These are phyloP conservation scores for Ctenicera cuprea DNA, from an alignment of 2,888 invertebrate genomes.

Conservation along the genomic window DNA sequence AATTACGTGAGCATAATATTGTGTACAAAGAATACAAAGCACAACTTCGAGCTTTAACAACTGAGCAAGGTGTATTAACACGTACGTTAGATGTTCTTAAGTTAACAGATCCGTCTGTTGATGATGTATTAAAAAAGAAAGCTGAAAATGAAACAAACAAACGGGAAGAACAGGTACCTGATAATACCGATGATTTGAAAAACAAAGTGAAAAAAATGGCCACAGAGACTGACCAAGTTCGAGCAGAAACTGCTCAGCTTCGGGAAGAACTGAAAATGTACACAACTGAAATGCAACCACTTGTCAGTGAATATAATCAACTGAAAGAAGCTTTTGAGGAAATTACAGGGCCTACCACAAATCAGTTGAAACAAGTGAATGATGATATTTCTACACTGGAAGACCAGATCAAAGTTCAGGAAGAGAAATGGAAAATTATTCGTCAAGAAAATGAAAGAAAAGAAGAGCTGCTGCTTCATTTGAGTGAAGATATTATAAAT, in stretches of 20 bases:
- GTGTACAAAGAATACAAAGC: conserved; percentile 87
- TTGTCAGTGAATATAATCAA: conserved; percentile 35
- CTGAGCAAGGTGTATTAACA: conserved; percentile 83
- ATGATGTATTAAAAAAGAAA: conserved; percentile 46
- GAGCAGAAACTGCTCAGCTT: conserved; percentile 54
- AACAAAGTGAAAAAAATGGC: conserved; percentile 54
- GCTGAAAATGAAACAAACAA: conserved; percentile 67
- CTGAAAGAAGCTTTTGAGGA: conserved; percentile 57
- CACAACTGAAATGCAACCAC: conserved; percentile 42
- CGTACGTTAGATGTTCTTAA: conserved; percentile 85
- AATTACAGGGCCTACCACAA: conserved; percentile 51
- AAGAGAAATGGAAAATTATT: conserved; percentile 75
- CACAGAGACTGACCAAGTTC: conserved; percentile 55
- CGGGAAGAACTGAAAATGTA: conserved; percentile 53
- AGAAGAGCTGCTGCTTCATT: conserved; percentile 75
- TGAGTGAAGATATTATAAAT: conserved; percentile 70
- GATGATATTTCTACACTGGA: conserved; percentile 75
- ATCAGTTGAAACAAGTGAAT: conserved; percentile 76
- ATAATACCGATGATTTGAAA: conserved; percentile 74
- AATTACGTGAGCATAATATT: conserved; percentile 86
- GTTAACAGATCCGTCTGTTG: conserved; percentile 53
- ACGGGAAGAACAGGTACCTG: conserved; percentile 75
- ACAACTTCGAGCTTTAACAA: conserved; percentile 77
- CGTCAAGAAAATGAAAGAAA: conserved; percentile 76
- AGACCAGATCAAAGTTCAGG: conserved; percentile 74